Percentiles rank a stretch among this genome's conserved stretches.
Conservation (phyloP, 2,888 invertebrate genomes). For the Scaeva pyrastri region DNA sequence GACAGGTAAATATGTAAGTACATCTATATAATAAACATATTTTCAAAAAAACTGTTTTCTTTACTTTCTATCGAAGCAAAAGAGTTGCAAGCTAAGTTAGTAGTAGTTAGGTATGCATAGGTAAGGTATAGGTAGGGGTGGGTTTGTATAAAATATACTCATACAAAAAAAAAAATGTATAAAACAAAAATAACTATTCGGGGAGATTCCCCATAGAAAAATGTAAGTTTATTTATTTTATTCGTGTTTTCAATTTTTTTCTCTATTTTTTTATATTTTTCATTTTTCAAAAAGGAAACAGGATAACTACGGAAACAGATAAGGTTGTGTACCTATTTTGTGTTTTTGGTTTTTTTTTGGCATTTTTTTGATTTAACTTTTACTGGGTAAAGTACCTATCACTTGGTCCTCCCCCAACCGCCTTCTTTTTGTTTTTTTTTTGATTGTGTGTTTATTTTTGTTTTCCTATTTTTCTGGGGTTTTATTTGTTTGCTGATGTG, state of each 20-base stretch:
- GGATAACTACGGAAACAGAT: constrained; percentile 71
- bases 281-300: not conserved
- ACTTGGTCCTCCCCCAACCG: no score
- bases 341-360: constrained; percentile 42
- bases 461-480: not conserved
- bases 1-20: no score
- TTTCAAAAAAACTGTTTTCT: constrained; percentile 29
- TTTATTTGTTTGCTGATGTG: constrained; percentile 59
- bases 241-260: not conserved
- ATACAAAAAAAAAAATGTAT: not conserved
- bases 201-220: constrained; percentile 60
- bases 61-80: constrained; percentile 36
- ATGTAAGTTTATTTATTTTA: constrained; percentile 45
- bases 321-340: constrained; percentile 55
- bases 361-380: constrained; percentile 30
- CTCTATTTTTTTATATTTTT: not conserved
- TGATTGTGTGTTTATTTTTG: not conserved
- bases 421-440: not conserved
- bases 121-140: no score
- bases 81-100: constrained; percentile 39
- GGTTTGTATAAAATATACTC: no score
- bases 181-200: constrained; percentile 42
- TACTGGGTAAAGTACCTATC: constrained; percentile 24
- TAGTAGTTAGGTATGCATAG: no score
- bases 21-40: not conserved